phyloP scores from a whole-genome alignment of 1,140 invertebrate genomes.

The Drosophila ercepeae region DNA sequence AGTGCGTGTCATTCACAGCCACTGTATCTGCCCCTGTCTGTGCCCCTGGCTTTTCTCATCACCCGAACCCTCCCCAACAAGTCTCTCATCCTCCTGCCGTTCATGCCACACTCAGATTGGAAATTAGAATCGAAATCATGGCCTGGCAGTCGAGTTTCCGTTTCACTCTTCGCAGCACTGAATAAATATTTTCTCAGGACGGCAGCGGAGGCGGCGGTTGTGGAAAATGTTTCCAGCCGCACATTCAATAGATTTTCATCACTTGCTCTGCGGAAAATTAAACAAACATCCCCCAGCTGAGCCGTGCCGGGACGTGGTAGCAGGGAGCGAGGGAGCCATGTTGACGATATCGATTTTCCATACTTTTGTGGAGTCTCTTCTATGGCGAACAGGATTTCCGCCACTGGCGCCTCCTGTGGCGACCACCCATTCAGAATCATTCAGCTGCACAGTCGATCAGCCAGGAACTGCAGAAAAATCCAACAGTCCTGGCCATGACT shows the following conservation, averaged over 20 bases:
- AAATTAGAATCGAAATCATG: conserved; percentile 20
- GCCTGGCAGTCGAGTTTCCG: conserved; percentile 50
- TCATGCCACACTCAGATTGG: conserved; percentile 28
- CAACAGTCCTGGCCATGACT: conserved; percentile 4
- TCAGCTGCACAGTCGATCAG: conserved; percentile 43
- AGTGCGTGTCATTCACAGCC: conserved; percentile 77
- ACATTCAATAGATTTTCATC: conserved; percentile 82
- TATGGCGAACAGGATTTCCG: conserved; percentile 68
- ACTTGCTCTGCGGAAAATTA: conserved; percentile 76
- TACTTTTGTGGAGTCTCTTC: conserved; percentile 18
- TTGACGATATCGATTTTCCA: conserved; percentile 66
- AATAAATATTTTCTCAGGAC: conserved; percentile 71
- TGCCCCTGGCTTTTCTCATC: conserved; percentile 2
- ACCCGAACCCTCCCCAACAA: background rate
- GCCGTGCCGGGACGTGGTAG: conserved; percentile 17
- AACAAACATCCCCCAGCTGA: conserved; percentile 75
- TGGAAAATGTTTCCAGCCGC: conserved; percentile 38
- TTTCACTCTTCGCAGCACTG: conserved; percentile 62
- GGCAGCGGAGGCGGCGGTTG: conserved; percentile 41
- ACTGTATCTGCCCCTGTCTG: background rate
- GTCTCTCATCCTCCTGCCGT: background rate
- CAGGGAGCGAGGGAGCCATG: conserved; percentile 21
- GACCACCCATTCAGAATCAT: conserved; percentile 6
- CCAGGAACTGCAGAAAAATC: background rate
- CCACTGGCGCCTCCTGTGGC: conserved; percentile 35